Evolutionary conservation across 2,888 invertebrate genomes (phyloP), one percentile per base, ranked within the genome.

Genomic region (Drosophila barbarae): DNA sequence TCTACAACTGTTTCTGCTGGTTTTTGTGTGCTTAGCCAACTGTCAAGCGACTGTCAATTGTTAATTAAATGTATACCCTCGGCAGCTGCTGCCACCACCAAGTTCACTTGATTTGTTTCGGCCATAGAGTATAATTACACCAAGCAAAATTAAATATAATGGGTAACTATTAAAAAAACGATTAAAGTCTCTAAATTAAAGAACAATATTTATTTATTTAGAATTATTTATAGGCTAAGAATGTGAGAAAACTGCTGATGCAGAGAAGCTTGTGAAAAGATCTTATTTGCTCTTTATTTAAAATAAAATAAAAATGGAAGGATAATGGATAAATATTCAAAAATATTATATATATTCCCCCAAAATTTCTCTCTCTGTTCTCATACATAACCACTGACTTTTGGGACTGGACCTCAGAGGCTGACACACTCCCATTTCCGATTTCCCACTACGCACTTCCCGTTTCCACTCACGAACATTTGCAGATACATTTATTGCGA

Each of bases 41-140:
- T 81, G 79, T 82, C 79, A 74, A 47, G 51, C 69, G 59, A 57
- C 66, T 81, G 81, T 74, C 81, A 82, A 79, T 72, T 71, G 77
- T 72, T 85, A 85, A 82, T 86, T 86, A 82, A 83, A 83, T 70
- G 51, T 63, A 47, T 58, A 44, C 57, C 56, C 53, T 21, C 13
- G 51, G 32, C 39, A 67, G 55, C 54, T 61, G 69, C 63, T 81
- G 76, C 35, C 52, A 52, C 61, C 63, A 68, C 61, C 63, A 68
- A 78, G 72, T 66, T 72, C 59, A 53, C 44, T 84, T 86, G 86
- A 86, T 81, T 76, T 76, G 76, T 59, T 59, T 51, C 42, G 56
- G 59, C 50, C 60, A 44, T 15, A 44, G 39, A 12, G 28, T 34
- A 15, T 7, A n/a, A 30, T 32, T 35, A 21, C 30, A 47, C 46